phyloP scores from a whole-genome alignment of 2,888 invertebrate genomes.

The Eupithecia centaureata region DNA sequence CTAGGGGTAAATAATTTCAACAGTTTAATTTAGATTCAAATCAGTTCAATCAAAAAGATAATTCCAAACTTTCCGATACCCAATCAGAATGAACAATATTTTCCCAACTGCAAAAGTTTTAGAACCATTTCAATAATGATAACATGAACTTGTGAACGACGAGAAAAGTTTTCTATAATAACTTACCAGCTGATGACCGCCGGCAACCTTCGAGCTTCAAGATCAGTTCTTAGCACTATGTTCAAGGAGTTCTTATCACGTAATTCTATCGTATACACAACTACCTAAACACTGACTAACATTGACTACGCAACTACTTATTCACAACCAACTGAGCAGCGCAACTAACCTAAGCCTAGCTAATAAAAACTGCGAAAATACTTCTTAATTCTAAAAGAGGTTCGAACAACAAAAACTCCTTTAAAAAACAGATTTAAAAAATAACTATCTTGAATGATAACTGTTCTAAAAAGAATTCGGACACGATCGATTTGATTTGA shows the following conservation, averaged over 20 bases:
- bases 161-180: constrained; percentile 21
- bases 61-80: constrained; percentile 27
- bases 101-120: constrained; percentile 25
- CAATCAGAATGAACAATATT: constrained; percentile 30
- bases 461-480: not conserved
- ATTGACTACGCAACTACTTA: constrained; percentile 50
- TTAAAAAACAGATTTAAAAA: constrained; percentile 1
- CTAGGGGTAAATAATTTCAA: not conserved
- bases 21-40: constrained; percentile 11
- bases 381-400: constrained; percentile 11
- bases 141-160: constrained; percentile 15
- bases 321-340: constrained; percentile 65
- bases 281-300: constrained; percentile 50
- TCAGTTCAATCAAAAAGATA: constrained; percentile 22
- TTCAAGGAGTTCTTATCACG: constrained; percentile 16
- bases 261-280: constrained; percentile 48
- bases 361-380: constrained; percentile 21
- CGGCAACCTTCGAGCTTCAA: constrained; percentile 28
- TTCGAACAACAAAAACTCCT: not conserved
- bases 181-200: constrained; percentile 37
- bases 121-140: constrained; percentile 24
- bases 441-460: constrained; percentile 7
- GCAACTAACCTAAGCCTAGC: constrained; percentile 47
- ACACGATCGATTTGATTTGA: constrained; percentile 1
- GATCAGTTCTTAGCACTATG: constrained; percentile 24